Evolutionary conservation across 2,888 invertebrate genomes (phyloP).

Genomic region (Eristalinus aeneus): DNA sequence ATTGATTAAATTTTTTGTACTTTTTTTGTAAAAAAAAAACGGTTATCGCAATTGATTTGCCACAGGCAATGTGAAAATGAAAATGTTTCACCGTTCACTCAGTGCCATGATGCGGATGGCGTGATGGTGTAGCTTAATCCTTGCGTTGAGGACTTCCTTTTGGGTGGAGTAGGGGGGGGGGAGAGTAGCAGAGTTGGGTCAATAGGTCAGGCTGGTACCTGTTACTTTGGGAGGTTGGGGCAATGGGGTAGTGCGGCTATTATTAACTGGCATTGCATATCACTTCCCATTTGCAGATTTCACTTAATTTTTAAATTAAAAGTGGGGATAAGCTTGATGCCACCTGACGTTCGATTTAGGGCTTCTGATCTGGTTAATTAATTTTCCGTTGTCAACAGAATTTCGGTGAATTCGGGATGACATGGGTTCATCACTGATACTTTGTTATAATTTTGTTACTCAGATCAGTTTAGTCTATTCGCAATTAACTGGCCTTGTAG

Average conservation of each 20-base stretch:
- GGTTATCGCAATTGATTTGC: neutral
- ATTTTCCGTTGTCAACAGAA: too few species aligned
- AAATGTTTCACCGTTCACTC: neutral
- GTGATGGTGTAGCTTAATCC: neutral
- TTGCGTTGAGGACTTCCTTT: neutral
- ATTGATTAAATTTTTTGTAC: constrained; percentile 32
- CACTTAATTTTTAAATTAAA: too few species aligned
- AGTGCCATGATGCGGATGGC: neutral
- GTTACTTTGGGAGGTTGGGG: neutral
- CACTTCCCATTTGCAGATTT: neutral
- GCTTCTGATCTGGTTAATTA: too few species aligned
- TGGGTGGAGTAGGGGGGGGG: neutral
- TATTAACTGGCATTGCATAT: neutral
- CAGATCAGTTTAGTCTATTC: too few species aligned
- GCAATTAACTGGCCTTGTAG: too few species aligned
- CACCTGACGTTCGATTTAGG: too few species aligned
- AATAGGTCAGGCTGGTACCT: neutral
- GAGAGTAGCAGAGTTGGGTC: neutral
- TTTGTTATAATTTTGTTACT: too few species aligned
- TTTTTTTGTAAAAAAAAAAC: too few species aligned
- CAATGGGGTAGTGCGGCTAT: neutral
- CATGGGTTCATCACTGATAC: too few species aligned
- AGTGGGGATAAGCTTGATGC: too few species aligned
- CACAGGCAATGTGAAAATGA: neutral
- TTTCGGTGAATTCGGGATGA: too few species aligned